Base-by-base conservation (phyloP, 2,797 vertebrate genomes). In the Gorsachius magnificus region DNA sequence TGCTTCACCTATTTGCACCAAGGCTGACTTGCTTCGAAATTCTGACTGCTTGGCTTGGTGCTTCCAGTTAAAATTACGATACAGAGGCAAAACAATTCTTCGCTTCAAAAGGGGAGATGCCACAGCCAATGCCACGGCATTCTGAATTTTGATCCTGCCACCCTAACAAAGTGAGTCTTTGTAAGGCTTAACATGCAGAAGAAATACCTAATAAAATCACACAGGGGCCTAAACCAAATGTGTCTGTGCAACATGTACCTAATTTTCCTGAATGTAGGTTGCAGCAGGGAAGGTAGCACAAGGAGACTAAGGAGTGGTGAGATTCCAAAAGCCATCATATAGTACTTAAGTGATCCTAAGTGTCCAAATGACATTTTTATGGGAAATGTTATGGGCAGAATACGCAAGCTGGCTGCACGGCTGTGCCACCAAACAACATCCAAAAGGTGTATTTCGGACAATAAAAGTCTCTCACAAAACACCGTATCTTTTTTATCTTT, bases 231-330 rank as follows among this genome's bases (percentile, higher is more conserved):
- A 48, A 61, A 35, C 31, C 25, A 31, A 36, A 21, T 31, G 16
- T 4, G 18, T 19, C 20, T 16, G 12, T 31, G 43, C 56, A 78
- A 54, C 19, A 33, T 0, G 0, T 33, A 50, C 11, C 10, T 16
- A 19, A 43, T 72, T 48, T 21, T 22, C 57, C 31, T 26, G 14
- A 13, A 65, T 45, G 35, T 17, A n/a, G 22, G 10, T 5, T 33
- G 29, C 53, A 63, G 83, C 45, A 75, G 33, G 16, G 31, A 58
- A 25, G 68, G 51, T 1, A 25, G 20, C 16, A 11, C 0, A 1
- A 68, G 41, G 15, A 74, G 22, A 36, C 36, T 36, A 58, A 53
- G 66, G 53, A 89, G 26, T 2, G 4, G 18, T 43, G 45, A 7
- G 13, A 60, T 63, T 60, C 36, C 56, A 58, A 65, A 43, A 43